Evolutionary conservation across 1,140 invertebrate genomes (phyloP).

Genomic region (Monochamus saltuarius): DNA sequence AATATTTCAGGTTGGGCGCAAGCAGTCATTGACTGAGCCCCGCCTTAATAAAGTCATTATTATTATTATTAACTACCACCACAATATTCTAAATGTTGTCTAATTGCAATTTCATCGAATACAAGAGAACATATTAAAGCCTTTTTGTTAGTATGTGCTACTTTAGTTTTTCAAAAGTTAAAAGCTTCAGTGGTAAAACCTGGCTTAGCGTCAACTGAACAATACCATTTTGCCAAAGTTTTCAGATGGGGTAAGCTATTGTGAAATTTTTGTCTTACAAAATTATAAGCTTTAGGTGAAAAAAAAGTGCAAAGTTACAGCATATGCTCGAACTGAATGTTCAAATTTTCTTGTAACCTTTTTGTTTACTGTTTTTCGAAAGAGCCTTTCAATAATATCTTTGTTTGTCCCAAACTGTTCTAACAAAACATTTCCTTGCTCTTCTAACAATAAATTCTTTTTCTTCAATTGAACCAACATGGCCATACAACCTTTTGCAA

Average conservation of each 20-base stretch:
- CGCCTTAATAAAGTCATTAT: no score
- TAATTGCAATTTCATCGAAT: constrained; percentile 25
- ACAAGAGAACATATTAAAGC: constrained; percentile 17
- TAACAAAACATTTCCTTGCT: constrained; percentile 11
- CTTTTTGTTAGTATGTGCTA: background rate
- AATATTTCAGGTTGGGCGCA: no score
- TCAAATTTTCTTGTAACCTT: constrained; percentile 13
- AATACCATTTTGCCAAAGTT: constrained; percentile 47
- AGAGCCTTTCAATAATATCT: constrained; percentile 16
- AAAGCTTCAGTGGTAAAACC: constrained; percentile 26
- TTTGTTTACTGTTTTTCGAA: constrained; percentile 12
- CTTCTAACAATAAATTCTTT: constrained; percentile 14
- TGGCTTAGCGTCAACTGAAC: constrained; percentile 31
- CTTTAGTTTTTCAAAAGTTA: constrained; percentile 15
- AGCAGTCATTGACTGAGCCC: no score
- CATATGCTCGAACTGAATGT: constrained; percentile 37
- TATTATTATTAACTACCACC: no score
- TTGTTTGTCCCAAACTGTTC: constrained; percentile 21
- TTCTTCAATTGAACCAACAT: constrained; percentile 10
- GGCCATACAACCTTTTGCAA: constrained; percentile 4
- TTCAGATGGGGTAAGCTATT: constrained; percentile 42
- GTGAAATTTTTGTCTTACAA: constrained; percentile 44
- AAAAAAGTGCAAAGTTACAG: constrained; percentile 46
- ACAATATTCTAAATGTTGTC: constrained; percentile 17
- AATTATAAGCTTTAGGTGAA: constrained; percentile 46